Conservation (phyloP, 2,888 invertebrate species). For the Eupithecia dodoneata region DNA sequence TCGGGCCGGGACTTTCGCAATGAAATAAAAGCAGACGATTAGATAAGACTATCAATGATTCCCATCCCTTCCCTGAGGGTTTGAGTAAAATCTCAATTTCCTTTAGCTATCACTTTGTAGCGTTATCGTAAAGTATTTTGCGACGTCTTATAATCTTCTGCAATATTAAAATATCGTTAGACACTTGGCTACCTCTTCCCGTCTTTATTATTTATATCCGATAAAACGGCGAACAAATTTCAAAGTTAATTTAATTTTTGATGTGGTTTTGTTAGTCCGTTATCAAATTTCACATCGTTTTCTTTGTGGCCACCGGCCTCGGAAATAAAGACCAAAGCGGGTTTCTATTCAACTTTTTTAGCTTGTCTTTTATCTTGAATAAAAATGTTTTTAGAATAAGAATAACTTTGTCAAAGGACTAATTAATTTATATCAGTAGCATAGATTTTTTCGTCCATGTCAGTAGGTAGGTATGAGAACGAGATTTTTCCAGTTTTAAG, state of each 20-base stretch:
- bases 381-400: conserved; percentile 5
- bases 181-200: conserved; percentile 23
- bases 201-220: conserved; percentile 34
- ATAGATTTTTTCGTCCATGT: too few species aligned
- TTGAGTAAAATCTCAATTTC: conserved; percentile 16
- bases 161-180: conserved; percentile 30
- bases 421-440: not conserved
- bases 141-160: conserved; percentile 26
- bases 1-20: conserved; percentile 35
- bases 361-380: conserved; percentile 17
- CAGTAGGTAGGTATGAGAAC: not conserved
- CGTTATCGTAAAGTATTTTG: conserved; percentile 23
- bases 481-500: not conserved
- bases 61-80: conserved; percentile 11
- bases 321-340: conserved; percentile 22
- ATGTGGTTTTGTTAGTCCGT: conserved; percentile 39
- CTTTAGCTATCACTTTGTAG: conserved; percentile 18
- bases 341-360: conserved; percentile 20
- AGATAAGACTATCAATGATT: conserved; percentile 18
- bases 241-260: conserved; percentile 41
- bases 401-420: conserved; percentile 2
- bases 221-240: conserved; percentile 33
- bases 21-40: conserved; percentile 33
- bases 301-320: conserved; percentile 28
- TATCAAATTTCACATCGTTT: conserved; percentile 35